Evolutionary conservation across 2,113 vertebrate genomes (phyloP).

Genomic region (Notarius quadriscutis): DNA sequence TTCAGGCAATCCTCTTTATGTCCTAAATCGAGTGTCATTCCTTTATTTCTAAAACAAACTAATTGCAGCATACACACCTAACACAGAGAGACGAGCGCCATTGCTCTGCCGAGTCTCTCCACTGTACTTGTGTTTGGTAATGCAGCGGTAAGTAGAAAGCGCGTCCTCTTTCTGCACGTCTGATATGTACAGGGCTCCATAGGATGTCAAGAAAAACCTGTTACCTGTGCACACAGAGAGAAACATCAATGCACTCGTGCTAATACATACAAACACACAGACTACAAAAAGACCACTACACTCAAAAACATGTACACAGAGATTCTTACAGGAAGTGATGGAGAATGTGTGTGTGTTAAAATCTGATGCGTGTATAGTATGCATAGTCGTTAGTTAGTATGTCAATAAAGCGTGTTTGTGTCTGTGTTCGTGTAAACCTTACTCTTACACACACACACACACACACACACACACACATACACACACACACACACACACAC

Average conservation of each 20-base stretch:
- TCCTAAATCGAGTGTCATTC: neutral
- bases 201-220: conserved; percentile 93
- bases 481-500: no score
- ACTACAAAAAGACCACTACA: neutral
- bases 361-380: neutral
- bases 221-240: conserved; percentile 81
- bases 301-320: neutral
- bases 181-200: conserved; percentile 96
- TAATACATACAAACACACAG: neutral
- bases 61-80: conserved; percentile 76
- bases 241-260: conserved; percentile 18
- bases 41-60: neutral
- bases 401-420: neutral
- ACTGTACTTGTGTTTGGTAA: conserved; percentile 98
- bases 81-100: conserved; percentile 93
- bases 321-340: neutral
- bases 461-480: no score
- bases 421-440: no score
- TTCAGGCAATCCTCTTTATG: neutral
- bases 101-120: conserved; percentile 98
- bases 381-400: no score
- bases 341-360: neutral
- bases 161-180: conserved; percentile 99
- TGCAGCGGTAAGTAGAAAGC: conserved; percentile 97
- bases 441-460: no score